Percentiles rank a stretch among this genome's conserved stretches.
Evolutionary conservation across 2,888 invertebrate species (phyloP).

Genomic region (Pseudococcus viburni): DNA sequence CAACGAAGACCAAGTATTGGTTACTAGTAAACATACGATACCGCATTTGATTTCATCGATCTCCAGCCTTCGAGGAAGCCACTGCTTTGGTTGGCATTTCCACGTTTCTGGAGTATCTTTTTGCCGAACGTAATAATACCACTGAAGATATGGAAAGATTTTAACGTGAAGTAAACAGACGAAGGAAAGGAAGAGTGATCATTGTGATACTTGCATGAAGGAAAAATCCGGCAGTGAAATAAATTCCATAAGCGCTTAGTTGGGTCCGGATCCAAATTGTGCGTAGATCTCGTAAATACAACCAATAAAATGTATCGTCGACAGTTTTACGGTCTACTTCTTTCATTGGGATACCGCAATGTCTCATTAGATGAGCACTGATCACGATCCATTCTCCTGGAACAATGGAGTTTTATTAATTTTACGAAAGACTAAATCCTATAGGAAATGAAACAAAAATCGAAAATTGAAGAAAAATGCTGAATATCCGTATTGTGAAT

Average conservation of each 20-base stretch:
- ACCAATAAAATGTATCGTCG: background rate
- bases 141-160: slow-evolving; percentile 72
- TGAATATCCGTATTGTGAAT: too few relatives aligned
- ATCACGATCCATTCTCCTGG: slow-evolving; percentile 27
- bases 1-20: slow-evolving; percentile 75
- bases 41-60: slow-evolving; percentile 80
- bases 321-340: background rate
- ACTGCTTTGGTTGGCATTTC: slow-evolving; percentile 83
- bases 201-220: slow-evolving; percentile 76
- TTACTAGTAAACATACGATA: slow-evolving; percentile 75
- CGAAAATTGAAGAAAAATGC: too few relatives aligned
- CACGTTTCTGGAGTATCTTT: slow-evolving; percentile 78
- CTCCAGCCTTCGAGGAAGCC: slow-evolving; percentile 79
- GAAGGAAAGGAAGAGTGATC: background rate
- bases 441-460: too few relatives aligned
- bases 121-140: slow-evolving; percentile 80
- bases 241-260: slow-evolving; percentile 75
- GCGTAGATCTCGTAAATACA: slow-evolving; percentile 74
- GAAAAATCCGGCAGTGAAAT: slow-evolving; percentile 79
- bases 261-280: slow-evolving; percentile 74
- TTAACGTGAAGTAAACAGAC: background rate
- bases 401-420: background rate
- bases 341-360: background rate
- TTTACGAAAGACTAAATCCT: too few relatives aligned
- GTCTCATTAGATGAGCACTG: slow-evolving; percentile 36